These are phyloP conservation scores for Brachycybe producta DNA, from an alignment of 2,888 invertebrate species.

Conservation along the genomic window DNA sequence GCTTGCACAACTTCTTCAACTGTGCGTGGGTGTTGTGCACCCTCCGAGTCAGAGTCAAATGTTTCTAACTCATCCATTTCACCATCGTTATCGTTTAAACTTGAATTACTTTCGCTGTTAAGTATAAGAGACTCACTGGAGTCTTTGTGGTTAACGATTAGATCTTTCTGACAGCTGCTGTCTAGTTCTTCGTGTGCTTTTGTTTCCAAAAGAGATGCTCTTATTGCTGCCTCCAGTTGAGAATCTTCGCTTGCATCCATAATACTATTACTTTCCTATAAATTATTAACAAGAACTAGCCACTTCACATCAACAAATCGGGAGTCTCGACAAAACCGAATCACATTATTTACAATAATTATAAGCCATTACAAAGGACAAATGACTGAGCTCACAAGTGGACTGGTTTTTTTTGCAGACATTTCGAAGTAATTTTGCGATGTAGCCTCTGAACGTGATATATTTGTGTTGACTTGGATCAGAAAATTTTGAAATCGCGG, in stretches of 20 bases:
- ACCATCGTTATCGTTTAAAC: constrained; percentile 10
- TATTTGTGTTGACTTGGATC: no score
- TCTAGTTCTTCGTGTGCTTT: background rate
- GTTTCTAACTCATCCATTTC: constrained; percentile 17
- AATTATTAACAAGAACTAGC: background rate
- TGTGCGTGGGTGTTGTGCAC: no score
- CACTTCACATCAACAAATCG: no score
- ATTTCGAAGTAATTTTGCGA: no score
- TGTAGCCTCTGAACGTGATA: no score
- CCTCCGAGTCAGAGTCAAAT: constrained; percentile 19
- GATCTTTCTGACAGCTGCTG: background rate
- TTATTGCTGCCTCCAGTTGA: constrained; percentile 38
- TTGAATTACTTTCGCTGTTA: constrained; percentile 1
- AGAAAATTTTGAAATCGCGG: no score
- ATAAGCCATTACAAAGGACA: no score
- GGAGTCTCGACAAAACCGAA: no score
- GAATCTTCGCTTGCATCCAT: constrained; percentile 37
- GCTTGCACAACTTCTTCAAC: no score
- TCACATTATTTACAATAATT: no score
- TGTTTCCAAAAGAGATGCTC: constrained; percentile 33
- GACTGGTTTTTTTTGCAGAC: no score
- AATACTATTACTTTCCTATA: constrained; percentile 25
- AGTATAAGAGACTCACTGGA: constrained; percentile 1
- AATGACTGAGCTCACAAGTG: no score
- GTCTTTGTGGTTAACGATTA: background rate